These are phyloP conservation scores for Drosophila littoralis DNA, from an alignment of 1,140 invertebrate genomes.

Conservation along the genomic window DNA sequence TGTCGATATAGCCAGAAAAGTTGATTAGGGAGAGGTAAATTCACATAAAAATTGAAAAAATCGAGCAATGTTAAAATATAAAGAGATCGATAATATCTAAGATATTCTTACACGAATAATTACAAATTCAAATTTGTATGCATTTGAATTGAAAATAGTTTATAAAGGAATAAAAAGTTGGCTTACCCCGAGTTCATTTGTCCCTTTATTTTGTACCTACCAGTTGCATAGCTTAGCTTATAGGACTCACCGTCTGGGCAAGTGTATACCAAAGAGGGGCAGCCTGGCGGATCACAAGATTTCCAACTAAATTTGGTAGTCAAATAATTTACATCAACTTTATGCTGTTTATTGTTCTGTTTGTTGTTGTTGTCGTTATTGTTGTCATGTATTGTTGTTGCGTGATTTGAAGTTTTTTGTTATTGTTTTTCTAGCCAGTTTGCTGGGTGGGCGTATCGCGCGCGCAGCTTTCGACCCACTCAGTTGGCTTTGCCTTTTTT, in stretches of 20 bases:
- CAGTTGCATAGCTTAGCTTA: slow-evolving; percentile 7
- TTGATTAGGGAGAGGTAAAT: too few species aligned
- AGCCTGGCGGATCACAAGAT: slow-evolving; percentile 60
- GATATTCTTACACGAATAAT: too few species aligned
- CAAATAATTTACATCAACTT: slow-evolving; percentile 79
- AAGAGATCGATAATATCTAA: too few species aligned
- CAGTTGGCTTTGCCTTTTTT: slow-evolving; percentile 63
- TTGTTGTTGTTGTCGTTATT: slow-evolving; percentile 50
- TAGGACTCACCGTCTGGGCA: slow-evolving; percentile 6
- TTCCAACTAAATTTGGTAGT: slow-evolving; percentile 81
- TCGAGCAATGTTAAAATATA: too few species aligned
- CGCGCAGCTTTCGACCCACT: slow-evolving; percentile 69
- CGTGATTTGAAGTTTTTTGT: slow-evolving; percentile 77
- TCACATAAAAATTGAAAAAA: too few species aligned
- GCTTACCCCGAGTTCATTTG: background rate
- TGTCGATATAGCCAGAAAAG: too few species aligned
- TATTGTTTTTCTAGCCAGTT: slow-evolving; percentile 54
- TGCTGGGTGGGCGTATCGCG: slow-evolving; percentile 65
- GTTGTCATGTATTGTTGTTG: slow-evolving; percentile 51
- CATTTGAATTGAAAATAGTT: too few species aligned
- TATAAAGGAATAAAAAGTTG: background rate
- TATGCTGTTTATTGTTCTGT: slow-evolving; percentile 66
- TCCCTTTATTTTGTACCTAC: background rate
- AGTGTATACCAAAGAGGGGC: slow-evolving; percentile 59
- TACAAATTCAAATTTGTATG: too few species aligned